Conservation (phyloP, 2,113 vertebrate genomes). For the Phaethornis superciliosus region DNA sequence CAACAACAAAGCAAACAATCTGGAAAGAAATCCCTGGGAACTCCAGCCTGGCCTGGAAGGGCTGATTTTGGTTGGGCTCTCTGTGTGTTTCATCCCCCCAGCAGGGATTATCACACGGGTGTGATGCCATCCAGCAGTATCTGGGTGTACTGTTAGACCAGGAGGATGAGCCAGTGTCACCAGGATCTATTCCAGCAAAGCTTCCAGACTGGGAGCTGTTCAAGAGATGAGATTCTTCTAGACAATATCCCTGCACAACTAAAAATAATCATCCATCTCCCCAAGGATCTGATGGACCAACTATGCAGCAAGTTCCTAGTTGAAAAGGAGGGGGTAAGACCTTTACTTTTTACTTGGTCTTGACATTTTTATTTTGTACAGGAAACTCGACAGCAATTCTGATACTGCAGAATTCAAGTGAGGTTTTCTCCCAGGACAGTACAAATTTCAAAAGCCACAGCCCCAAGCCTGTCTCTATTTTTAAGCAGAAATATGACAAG, state of each 20-base stretch:
- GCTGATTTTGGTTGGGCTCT: rapidly evolving
- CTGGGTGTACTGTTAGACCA: background rate
- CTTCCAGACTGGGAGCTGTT: background rate
- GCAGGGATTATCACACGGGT: rapidly evolving
- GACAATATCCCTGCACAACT: background rate
- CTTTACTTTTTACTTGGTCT: background rate
- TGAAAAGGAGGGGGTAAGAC: background rate
- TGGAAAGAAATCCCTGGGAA: background rate
- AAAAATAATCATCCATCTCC: background rate
- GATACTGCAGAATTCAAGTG: background rate
- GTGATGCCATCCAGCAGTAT: rapidly evolving
- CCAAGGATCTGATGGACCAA: background rate
- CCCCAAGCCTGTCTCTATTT: rapidly evolving
- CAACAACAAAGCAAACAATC: background rate
- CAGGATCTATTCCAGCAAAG: background rate
- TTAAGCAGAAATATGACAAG: background rate
- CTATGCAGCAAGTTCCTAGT: background rate
- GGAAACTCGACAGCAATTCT: background rate
- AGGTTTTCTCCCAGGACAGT: background rate
- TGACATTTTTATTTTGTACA: background rate
- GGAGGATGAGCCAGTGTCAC: background rate
- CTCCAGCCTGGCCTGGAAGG: rapidly evolving
- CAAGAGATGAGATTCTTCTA: background rate
- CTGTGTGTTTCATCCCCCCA: rapidly evolving
- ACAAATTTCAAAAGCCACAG: background rate